Percentiles rank a stretch among this genome's conserved stretches.
phyloP scores from a whole-genome alignment of 2,113 vertebrate genomes.

The Leucopsar rothschildi region DNA sequence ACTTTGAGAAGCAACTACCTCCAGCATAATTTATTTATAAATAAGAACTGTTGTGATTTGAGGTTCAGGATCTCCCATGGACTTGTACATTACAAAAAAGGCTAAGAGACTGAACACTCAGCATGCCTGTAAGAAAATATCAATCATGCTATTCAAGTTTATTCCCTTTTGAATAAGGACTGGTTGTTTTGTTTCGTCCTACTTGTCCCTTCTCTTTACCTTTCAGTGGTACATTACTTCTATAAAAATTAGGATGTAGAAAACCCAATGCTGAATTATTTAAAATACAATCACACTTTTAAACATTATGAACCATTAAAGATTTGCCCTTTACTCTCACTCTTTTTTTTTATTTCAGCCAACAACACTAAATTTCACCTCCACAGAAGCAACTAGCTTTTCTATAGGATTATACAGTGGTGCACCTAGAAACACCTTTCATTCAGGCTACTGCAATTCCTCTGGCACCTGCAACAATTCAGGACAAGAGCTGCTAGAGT shows the following conservation, averaged over 20 bases:
- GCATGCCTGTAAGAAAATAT: neutral
- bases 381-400: neutral
- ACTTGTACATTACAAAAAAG: neutral
- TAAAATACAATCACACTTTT: neutral
- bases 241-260: neutral
- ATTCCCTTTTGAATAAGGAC: neutral
- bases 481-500: neutral
- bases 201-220: neutral
- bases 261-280: neutral
- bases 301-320: neutral
- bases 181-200: neutral
- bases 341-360: neutral
- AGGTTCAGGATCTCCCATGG: neutral
- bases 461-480: neutral
- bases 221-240: neutral
- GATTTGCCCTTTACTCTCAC: neutral
- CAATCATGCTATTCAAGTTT: neutral
- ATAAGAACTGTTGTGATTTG: neutral
- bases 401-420: neutral
- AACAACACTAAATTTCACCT: neutral
- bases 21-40: neutral
- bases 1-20: neutral
- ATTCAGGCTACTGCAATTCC: neutral
- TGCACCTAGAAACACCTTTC: neutral
- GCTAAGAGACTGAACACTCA: neutral